Evolutionary conservation across 2,888 invertebrate species (phyloP).

Genomic region (Eupithecia centaureata): DNA sequence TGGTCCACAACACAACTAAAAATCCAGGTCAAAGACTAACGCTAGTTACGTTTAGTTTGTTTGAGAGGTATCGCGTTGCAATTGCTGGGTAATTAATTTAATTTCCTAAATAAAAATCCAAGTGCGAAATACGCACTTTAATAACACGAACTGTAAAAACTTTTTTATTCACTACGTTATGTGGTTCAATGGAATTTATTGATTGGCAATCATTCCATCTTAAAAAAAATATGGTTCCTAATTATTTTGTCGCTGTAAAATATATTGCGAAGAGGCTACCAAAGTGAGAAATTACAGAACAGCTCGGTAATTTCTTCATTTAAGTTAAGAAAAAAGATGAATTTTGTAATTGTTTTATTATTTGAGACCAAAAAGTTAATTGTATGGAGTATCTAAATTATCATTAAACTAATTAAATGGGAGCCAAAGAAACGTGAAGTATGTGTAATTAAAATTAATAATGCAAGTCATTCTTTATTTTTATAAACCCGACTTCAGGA

Average conservation of each 20-base stretch:
- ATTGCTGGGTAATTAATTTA: too few relatives aligned
- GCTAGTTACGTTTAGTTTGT: too few relatives aligned
- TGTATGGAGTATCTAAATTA: neutral
- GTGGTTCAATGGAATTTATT: neutral
- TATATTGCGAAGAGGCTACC: neutral
- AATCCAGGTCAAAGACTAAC: too few relatives aligned
- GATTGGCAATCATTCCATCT: neutral
- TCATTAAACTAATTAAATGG: neutral
- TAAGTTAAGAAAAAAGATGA: neutral
- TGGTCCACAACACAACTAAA: neutral
- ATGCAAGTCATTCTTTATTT: neutral
- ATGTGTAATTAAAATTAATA: neutral
- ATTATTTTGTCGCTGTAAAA: neutral
- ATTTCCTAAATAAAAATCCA: too few relatives aligned
- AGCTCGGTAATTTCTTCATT: neutral
- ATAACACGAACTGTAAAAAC: too few relatives aligned
- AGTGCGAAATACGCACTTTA: too few relatives aligned
- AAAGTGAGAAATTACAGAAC: neutral
- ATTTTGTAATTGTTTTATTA: neutral
- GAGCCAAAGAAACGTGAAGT: constrained; percentile 16
- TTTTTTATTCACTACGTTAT: too few relatives aligned
- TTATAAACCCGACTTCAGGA: neutral
- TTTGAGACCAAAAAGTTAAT: neutral
- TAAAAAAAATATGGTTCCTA: neutral
- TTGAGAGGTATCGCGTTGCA: too few relatives aligned